Evolutionary conservation across 2,888 invertebrate genomes (phyloP).

Genomic region (Sipha maydis): DNA sequence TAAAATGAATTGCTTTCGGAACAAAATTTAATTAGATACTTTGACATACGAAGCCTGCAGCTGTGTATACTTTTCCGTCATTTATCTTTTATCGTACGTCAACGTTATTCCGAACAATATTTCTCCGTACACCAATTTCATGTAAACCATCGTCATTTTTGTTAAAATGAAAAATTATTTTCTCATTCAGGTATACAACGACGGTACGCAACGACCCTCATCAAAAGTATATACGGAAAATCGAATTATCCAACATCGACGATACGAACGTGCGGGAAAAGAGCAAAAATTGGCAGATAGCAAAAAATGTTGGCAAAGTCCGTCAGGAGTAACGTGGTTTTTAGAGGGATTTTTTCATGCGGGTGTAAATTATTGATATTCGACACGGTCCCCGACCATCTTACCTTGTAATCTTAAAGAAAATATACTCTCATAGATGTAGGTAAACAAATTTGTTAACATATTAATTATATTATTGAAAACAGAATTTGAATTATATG

Average conservation of each 20-base stretch:
- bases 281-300: neutral
- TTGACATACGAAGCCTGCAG: neutral
- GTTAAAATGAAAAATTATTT: neutral
- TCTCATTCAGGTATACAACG: neutral
- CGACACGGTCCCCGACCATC: too few species aligned
- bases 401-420: too few species aligned
- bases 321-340: neutral
- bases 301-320: neutral
- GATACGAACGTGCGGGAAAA: neutral
- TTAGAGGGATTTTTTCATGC: neutral
- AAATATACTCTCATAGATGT: too few species aligned
- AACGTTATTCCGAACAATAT: neutral
- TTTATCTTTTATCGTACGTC: neutral
- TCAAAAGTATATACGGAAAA: neutral
- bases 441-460: too few species aligned
- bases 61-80: neutral
- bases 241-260: neutral
- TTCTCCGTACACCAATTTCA: neutral
- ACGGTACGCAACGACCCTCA: neutral
- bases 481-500: too few species aligned
- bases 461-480: too few species aligned
- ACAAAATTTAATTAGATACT: neutral
- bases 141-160: neutral
- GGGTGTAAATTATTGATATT: neutral
- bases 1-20: neutral